phyloP scores from a whole-genome alignment of 2,888 invertebrate genomes.

The Caenorhabditis imperialis region DNA sequence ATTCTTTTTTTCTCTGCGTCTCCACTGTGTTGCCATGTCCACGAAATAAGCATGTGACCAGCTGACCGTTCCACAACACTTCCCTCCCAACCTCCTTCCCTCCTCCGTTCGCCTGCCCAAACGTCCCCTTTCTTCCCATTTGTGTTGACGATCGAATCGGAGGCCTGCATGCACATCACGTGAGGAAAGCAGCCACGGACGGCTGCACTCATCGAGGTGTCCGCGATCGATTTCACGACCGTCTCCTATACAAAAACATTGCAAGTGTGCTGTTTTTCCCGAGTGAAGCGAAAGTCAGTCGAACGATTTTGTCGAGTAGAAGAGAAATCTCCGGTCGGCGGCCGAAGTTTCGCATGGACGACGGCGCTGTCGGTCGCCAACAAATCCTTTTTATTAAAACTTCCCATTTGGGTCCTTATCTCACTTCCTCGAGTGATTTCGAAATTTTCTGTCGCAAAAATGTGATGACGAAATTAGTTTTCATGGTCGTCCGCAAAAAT shows the following conservation, averaged over 20 bases:
- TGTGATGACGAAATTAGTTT: too few species aligned
- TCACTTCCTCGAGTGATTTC: too few species aligned
- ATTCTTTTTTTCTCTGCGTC: neutral
- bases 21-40: slow-evolving; percentile 24
- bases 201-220: slow-evolving; percentile 47
- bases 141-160: neutral
- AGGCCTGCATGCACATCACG: slow-evolving; percentile 1
- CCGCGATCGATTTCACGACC: slow-evolving; percentile 31
- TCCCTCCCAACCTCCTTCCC: neutral
- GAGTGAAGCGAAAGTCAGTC: neutral
- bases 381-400: too few species aligned
- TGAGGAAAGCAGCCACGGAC: slow-evolving; percentile 17
- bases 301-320: too few species aligned
- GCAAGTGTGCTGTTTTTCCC: neutral
- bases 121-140: neutral
- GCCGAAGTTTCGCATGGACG: slow-evolving; percentile 27
- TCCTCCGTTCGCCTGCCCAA: neutral
- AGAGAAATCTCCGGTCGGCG: too few species aligned
- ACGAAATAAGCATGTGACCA: slow-evolving; percentile 25
- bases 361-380: too few species aligned
- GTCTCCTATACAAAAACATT: slow-evolving; percentile 20
- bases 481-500: too few species aligned
- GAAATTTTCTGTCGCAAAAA: too few species aligned
- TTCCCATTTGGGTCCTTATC: too few species aligned
- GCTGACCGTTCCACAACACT: neutral